Evolutionary conservation across 37 sponge, comb jelly and placozoan genomes (phyloP), one percentile per base, ranked within the genome.

Genomic region (Dysidea cf. avara): DNA sequence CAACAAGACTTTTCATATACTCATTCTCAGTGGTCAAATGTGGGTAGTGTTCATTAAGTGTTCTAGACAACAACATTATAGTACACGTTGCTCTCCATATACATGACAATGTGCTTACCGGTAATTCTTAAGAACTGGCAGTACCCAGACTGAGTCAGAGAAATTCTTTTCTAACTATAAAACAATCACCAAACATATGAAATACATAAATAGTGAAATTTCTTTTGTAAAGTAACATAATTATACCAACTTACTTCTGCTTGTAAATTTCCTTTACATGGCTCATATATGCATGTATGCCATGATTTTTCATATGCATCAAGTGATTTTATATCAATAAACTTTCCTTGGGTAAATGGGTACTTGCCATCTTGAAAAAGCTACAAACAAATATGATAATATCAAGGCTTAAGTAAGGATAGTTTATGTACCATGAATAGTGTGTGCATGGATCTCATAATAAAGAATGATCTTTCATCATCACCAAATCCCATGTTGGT

Each of bases 241-340:
- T n/a, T n/a, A n/a, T n/a, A n/a, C n/a, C n/a, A n/a, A n/a, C n/a
- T n/a, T 43, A 43, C 46, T 9, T 24, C 22, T 3, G 2, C 22
- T 17, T 31, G 16, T 12, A 31, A 6, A 60, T 28, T 25, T 17
- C 28, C 29, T 33, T 6, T 60, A 26, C 28, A 59, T 13, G 76
- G 75, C 21, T 73, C 74, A 64, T 86, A 92, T 40, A 92, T 40
- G 2, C 29, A 12, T 6, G 2, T 61, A 61, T 92, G 92, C 83
- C 87, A 86, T 37, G 69, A 29, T 49, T n/a, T 83, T 54, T 92
- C 92, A 76, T 92, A 92, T 13, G 24, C 39, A 28, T 72, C 70
- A 52, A 80, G 57, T 47, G 80, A 16, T 17, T 31, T 60, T 26
- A 60, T 26, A n/a, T 24, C 30, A 18, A 11, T 26, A 33, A 60